A percentile compares a stretch with the other conserved stretches of the same genome.
These are phyloP conservation scores for Heliothis virescens DNA, from an alignment of 1,140 invertebrate genomes.

Conservation along the genomic window DNA sequence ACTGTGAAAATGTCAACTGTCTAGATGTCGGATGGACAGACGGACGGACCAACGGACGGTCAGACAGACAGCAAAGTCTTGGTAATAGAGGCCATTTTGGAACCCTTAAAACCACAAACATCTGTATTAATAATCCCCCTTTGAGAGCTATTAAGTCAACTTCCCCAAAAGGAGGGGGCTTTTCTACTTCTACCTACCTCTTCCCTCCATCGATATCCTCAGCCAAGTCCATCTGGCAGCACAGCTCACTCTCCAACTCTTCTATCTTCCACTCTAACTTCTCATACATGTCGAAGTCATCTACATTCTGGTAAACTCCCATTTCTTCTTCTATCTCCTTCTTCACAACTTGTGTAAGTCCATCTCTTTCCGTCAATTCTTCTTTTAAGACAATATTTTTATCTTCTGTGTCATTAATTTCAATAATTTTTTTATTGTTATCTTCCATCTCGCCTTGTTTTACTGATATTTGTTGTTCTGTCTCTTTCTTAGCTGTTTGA, in stretches of 20 bases:
- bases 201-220: constrained; percentile 81
- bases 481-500: constrained; percentile 4
- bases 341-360: neutral
- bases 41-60: too few relatives aligned
- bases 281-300: constrained; percentile 80
- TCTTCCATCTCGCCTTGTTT: neutral
- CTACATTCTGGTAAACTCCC: constrained; percentile 66
- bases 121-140: too few relatives aligned
- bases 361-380: constrained; percentile 13
- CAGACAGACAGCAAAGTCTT: too few relatives aligned
- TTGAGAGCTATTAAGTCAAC: too few relatives aligned
- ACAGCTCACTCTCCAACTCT: constrained; percentile 73
- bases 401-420: neutral
- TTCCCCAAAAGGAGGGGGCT: too few relatives aligned
- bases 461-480: neutral
- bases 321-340: constrained; percentile 45
- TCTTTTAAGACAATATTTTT: too few relatives aligned
- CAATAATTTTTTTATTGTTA: too few relatives aligned
- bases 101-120: too few relatives aligned
- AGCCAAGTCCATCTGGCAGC: constrained; percentile 78
- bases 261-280: constrained; percentile 80
- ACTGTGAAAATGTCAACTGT: too few relatives aligned
- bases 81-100: too few relatives aligned
- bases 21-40: too few relatives aligned
- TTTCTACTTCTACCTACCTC: too few relatives aligned